phyloP scores from a whole-genome alignment of 2,797 vertebrate genomes.

The Tachyglossus aculeatus region DNA sequence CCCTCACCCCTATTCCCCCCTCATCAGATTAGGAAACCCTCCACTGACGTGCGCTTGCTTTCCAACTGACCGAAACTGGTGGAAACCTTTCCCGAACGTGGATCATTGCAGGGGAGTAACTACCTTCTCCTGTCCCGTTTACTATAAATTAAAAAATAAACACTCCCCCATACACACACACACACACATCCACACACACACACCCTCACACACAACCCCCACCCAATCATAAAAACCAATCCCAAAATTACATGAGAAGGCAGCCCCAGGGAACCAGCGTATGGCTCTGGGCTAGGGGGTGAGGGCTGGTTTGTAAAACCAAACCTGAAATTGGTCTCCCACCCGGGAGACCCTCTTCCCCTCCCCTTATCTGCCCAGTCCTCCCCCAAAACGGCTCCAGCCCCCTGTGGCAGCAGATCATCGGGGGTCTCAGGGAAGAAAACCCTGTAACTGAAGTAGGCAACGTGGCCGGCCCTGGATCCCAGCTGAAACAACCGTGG shows the following conservation, averaged over 20 bases:
- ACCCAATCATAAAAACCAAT: constrained; percentile 20
- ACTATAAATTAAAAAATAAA: constrained; percentile 14
- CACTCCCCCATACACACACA: too few species aligned
- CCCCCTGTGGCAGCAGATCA: background rate
- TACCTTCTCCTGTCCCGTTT: constrained; percentile 9
- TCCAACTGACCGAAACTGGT: constrained; percentile 18
- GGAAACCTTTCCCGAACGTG: constrained; percentile 45
- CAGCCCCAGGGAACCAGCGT: constrained; percentile 9
- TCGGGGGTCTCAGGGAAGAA: background rate
- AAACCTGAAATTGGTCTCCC: constrained; percentile 9
- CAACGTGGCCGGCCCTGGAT: background rate
- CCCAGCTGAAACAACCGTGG: background rate
- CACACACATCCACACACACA: too few species aligned
- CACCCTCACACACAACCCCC: too few species aligned
- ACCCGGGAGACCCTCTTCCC: background rate
- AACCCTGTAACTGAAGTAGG: background rate
- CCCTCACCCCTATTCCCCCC: constrained; percentile 19
- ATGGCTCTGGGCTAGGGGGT: constrained; percentile 4
- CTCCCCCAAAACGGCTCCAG: background rate
- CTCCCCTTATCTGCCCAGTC: too few species aligned
- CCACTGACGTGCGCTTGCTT: constrained; percentile 11
- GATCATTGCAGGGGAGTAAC: constrained; percentile 29
- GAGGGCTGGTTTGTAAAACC: constrained; percentile 49
- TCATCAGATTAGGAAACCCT: constrained; percentile 31
- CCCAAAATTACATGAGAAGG: constrained; percentile 21